Percentiles rank a stretch among this genome's conserved stretches.
Conservation (phyloP, 2,113 vertebrate genomes). For the Dinomys branickii region DNA sequence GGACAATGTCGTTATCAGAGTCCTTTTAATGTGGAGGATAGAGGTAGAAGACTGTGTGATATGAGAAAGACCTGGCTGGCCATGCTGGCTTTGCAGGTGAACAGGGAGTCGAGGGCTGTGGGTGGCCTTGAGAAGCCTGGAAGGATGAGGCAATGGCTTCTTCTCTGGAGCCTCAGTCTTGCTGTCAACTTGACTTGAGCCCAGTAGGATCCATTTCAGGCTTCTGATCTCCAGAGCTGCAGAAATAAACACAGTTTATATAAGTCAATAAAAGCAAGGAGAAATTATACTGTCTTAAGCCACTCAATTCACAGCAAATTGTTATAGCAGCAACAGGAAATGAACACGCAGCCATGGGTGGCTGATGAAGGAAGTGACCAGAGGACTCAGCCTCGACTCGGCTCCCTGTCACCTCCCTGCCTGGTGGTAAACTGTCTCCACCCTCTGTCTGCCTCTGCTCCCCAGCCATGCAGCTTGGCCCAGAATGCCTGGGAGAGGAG, state of each 20-base stretch:
- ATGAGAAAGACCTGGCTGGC: neutral
- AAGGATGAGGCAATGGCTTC: neutral
- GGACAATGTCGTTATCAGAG: fast-evolving
- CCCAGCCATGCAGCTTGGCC: neutral
- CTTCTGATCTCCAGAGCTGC: neutral
- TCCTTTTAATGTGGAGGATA: neutral
- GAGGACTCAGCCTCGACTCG: neutral
- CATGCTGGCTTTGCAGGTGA: neutral
- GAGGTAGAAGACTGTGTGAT: neutral
- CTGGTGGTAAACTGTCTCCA: neutral
- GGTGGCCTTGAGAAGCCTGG: neutral
- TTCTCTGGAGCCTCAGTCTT: neutral
- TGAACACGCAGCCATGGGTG: fast-evolving
- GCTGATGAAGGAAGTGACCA: neutral
- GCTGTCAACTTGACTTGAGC: neutral
- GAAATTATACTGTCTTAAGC: neutral
- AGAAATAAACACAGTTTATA: neutral
- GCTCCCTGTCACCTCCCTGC: fast-evolving
- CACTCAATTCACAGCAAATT: neutral
- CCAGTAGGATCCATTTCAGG: neutral
- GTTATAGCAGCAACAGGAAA: neutral
- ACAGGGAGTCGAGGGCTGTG: too few species aligned
- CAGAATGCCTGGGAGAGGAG: neutral
- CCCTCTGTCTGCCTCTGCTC: neutral
- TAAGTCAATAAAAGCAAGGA: neutral